Evolutionary conservation across 2,888 invertebrate species (phyloP), one percentile per base, ranked within the genome.

Genomic region (Trisateles emortualis): DNA sequence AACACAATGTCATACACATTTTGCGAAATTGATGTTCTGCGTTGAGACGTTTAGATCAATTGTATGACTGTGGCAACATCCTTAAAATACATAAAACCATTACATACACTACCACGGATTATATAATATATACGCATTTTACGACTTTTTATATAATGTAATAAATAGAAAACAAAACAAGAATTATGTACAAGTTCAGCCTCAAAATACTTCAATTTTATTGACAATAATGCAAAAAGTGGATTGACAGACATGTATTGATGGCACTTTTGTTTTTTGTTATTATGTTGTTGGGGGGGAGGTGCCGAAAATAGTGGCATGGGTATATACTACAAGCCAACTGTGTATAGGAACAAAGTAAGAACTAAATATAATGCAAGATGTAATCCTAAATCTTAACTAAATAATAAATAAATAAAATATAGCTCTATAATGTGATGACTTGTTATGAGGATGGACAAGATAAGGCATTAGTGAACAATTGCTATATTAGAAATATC

Each of bases 381-480:
- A 60, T n/a, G 62, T 76, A 74, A 81, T 56, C 64, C 81, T 87
- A 86, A 74, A 65, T 53, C 84, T 86, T 87, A 87, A 76, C 65
- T 67, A 60, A 86, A 75, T 76, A 87, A 88, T 88, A 88, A 88
- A 91, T 90, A 86, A 89, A 84, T 88, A 83, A 85, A 81, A 79
- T 83, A 85, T 83, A 88, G 66, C 77, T 84, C 74, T 87, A 84
- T 84, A 88, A 73, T 91, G 91, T 90, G 90, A 90, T 91, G 91
- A 83, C 86, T 72, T 77, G 80, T 80, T 86, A 87, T 76, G 66
- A 79, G 81, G 76, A 87, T 84, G 83, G 91, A 90, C 91, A 92
- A 92, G 91, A 89, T 83, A 68, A 81, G 91, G 90, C 91, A 87
- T 86, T 86, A 85, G 84, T 86, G 87, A 86, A 84, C 77, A 78